A percentile compares a stretch with the other conserved stretches of the same genome.
Evolutionary conservation across 2,888 invertebrate species (phyloP).

Genomic region (Chirona hameri): DNA sequence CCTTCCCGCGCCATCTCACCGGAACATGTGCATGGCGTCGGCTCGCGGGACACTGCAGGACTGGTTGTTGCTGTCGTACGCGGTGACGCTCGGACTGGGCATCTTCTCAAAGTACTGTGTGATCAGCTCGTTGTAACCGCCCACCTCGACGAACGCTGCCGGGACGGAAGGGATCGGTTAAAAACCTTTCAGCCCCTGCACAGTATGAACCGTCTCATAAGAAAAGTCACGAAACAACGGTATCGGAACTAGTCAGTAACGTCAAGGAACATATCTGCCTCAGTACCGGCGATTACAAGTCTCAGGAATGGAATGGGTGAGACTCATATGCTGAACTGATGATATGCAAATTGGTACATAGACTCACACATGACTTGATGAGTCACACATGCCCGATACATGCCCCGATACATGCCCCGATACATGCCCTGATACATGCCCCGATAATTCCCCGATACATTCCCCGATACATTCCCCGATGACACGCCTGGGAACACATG

Average conservation of each 20-base stretch:
- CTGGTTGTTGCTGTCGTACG: slow-evolving; percentile 38
- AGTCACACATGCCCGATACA: no score
- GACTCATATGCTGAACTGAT: background rate
- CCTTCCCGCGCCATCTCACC: slow-evolving; percentile 34
- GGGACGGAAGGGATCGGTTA: background rate
- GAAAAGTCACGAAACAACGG: no score
- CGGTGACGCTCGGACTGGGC: slow-evolving; percentile 43
- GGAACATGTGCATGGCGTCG: slow-evolving; percentile 47
- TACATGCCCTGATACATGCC: no score
- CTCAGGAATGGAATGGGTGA: background rate
- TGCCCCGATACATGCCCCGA: no score
- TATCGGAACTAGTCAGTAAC: no score
- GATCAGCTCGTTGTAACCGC: slow-evolving; percentile 50
- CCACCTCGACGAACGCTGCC: slow-evolving; percentile 48
- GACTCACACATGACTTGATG: no score
- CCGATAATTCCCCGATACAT: no score
- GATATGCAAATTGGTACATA: background rate
- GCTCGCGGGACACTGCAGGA: slow-evolving; percentile 45
- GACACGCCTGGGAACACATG: no score
- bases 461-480: no score
- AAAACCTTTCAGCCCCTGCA: background rate
- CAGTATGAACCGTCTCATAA: no score
- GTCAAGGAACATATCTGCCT: no score
- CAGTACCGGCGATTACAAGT: background rate
- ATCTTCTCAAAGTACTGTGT: slow-evolving; percentile 48